Evolutionary conservation across 2,797 vertebrate species (phyloP), one percentile per base, ranked within the genome.

Genomic region (Tympanoctomys barrerae): DNA sequence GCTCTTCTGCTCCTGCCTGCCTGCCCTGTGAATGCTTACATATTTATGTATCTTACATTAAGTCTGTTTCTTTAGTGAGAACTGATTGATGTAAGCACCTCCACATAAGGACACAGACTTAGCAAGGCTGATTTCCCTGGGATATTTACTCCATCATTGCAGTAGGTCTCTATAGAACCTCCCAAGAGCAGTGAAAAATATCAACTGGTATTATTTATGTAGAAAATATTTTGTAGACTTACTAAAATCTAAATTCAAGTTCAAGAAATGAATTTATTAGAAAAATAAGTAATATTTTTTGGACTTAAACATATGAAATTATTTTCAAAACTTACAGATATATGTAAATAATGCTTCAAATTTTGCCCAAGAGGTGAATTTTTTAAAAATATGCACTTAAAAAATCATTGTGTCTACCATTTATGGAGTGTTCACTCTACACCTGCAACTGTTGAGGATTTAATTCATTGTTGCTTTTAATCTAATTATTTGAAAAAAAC

Each of bases 191-290:
- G 0, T 95, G 33, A 54, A 80, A 19, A 21, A 54, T 77, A 16
- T 71, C 33, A 71, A 28, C 5, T 91, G 19, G 26, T 79, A 82
- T 75, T 86, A 22, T 59, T 84, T 75, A 68, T 52, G 16, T 46
- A 5, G 28, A 94, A 95, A 54, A 10, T 19, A 90, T 71, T 94
- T 81, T 4, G 22, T 5, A 36, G 2, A 77, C 71, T 88, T 64
- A 92, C 36, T 92, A 49, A 87, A 95, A 70, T 80, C 59, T 79
- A 94, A 96, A 90, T 90, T 89, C 70, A 85, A 80, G 78, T 88
- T 92, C 71, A 90, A 66, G 42, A 90, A 59, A 22, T 86, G 28
- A 89, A 66, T 86, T 78, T 87, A 57, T 31, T 87, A 18, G 28
- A 16, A 77, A 91, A 87, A 19, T 89, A 86, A 94, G 13, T 90